Conservation (phyloP, 1,140 invertebrate species). For the Drosophila persimilis region DNA sequence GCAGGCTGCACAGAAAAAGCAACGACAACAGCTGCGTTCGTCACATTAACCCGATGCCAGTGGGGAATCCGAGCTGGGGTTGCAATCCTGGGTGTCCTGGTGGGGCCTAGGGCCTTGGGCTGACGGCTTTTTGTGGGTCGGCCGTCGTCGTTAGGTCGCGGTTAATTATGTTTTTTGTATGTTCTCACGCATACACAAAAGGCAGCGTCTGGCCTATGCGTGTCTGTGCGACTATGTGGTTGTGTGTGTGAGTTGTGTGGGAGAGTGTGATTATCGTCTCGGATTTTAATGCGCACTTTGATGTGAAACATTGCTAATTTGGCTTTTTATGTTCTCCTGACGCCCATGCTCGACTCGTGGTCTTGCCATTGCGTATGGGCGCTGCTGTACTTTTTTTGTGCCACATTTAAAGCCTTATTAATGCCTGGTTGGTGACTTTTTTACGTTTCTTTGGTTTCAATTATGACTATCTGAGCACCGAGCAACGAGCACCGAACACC, state of each 20-base stretch:
- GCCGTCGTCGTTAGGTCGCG: slow-evolving; percentile 57
- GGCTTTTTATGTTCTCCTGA: slow-evolving; percentile 52
- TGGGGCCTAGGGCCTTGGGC: slow-evolving; percentile 14
- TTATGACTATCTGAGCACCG: slow-evolving; percentile 26
- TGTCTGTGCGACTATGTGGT: slow-evolving; percentile 18
- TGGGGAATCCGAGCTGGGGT: slow-evolving; percentile 3
- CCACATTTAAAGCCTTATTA: slow-evolving; percentile 51
- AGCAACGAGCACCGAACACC: not conserved
- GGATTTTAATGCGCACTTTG: slow-evolving; percentile 78
- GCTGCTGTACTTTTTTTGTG: slow-evolving; percentile 4
- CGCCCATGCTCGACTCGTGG: not conserved
- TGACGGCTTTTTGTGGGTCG: slow-evolving; percentile 40
- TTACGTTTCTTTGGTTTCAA: slow-evolving; percentile 44
- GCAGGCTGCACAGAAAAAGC: slow-evolving; percentile 9
- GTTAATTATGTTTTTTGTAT: slow-evolving; percentile 80
- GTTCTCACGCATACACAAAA: slow-evolving; percentile 53
- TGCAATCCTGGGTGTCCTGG: too few relatives aligned
- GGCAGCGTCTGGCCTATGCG: slow-evolving; percentile 20
- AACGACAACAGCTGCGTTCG: slow-evolving; percentile 65
- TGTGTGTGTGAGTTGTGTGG: too few relatives aligned
- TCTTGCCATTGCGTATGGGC: slow-evolving; percentile 1
- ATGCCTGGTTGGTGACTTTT: slow-evolving; percentile 35
- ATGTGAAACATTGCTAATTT: slow-evolving; percentile 80
- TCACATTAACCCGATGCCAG: slow-evolving; percentile 70
- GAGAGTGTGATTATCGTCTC: slow-evolving; percentile 70